Evolutionary conservation across 2,797 vertebrate species (phyloP).

Genomic region (Lepus townsendii): DNA sequence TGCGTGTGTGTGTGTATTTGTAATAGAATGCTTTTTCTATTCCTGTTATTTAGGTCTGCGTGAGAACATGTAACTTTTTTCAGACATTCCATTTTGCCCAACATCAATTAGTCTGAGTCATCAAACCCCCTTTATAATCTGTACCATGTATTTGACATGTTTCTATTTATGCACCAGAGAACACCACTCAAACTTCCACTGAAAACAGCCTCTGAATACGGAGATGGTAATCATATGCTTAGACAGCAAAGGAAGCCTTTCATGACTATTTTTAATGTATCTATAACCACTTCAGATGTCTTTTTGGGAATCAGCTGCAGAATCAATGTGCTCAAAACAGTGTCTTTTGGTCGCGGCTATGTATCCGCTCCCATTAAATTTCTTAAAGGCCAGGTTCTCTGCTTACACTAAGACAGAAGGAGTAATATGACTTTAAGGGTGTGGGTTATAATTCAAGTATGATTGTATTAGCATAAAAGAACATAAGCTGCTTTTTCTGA

Average conservation of each 20-base stretch:
- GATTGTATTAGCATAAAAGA: conserved; percentile 85
- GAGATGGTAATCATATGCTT: conserved; percentile 77
- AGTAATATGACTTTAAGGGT: conserved; percentile 83
- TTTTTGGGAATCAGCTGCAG: conserved; percentile 84
- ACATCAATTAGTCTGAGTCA: conserved; percentile 75
- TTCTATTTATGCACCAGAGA: conserved; percentile 76
- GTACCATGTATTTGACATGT: conserved; percentile 61
- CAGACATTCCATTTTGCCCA: conserved; percentile 67
- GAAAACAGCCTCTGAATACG: conserved; percentile 80
- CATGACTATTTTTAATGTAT: conserved; percentile 86
- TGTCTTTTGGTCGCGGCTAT: conserved; percentile 71
- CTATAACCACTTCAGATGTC: conserved; percentile 82
- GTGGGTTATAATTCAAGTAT: conserved; percentile 84
- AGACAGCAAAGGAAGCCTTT: conserved; percentile 79
- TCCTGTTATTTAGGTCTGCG: conserved; percentile 9
- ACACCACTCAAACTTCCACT: conserved; percentile 73
- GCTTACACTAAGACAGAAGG: conserved; percentile 69
- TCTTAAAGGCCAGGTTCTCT: conserved; percentile 80
- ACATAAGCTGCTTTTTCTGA: conserved; percentile 83
- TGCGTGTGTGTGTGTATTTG: neutral
- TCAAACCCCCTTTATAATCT: conserved; percentile 61
- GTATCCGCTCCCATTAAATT: conserved; percentile 72
- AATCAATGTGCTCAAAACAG: conserved; percentile 84
- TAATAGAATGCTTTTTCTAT: conserved; percentile 10
- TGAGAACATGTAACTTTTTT: conserved; percentile 39